Evolutionary conservation across 2,888 invertebrate genomes (phyloP), one percentile per base, ranked within the genome.

Genomic region (Nasonia oneida): DNA sequence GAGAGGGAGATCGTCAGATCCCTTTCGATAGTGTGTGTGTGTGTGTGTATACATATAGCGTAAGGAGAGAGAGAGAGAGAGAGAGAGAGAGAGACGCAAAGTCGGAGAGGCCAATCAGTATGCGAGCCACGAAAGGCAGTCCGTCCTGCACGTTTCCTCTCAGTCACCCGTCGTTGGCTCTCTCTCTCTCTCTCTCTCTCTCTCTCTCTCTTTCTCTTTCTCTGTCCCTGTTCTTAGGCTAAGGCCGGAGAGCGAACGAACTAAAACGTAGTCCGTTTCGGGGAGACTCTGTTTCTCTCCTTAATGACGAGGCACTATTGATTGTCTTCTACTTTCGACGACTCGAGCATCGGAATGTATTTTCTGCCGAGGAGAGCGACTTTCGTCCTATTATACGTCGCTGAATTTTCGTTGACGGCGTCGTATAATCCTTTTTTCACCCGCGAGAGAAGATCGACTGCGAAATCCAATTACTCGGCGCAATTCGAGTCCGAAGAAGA

Each of bases 261-360:
- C 89, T 87, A 88, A 88, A 93, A 92, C 92, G 91, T 91, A 92
- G 92, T 91, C 91, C 90, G 91, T 92, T 93, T 93, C 90, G 89
- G 90, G 90, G 91, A 92, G 92, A 92, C 91, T 29, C 29, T 92
- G 91, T 93, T 93, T 92, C 93, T 92, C 93, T 91, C 89, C 90
- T 93, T 92, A 93, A 93, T 93, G 91, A 92, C 92, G 92, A 93
- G 93, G 91, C 92, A 91, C 93, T 93, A 93, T 93, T 93, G 93
- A 93, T 93, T 93, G 93, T 92, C 78, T 86, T 83, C 71, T 86
- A 73, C 83, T 83, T 73, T 85, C 67, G 18, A 67, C 71, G 73
- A 74, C 29, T 29, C 77, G 73, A 73, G 15, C 53, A 77, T 81
- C 50, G 64, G 81, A 83, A 83, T 83, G 76, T 83, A 50, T 76